Evolutionary conservation across 2,888 invertebrate species (phyloP), one percentile per base, ranked within the genome.

Genomic region (Cephus sareptanus): DNA sequence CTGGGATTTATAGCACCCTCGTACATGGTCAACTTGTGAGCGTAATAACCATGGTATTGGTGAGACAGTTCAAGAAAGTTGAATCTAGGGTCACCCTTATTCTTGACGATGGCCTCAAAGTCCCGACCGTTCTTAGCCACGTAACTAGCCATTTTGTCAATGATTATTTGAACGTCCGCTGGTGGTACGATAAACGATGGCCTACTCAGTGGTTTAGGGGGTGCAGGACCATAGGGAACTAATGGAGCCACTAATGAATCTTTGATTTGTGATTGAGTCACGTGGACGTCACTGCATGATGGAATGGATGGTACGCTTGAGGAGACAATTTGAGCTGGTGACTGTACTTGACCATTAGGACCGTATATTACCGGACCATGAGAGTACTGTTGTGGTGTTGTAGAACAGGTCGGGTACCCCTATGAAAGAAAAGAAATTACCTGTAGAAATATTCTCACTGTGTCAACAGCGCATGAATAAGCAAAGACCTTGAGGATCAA

Each of bases 71-170:
- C 94, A 1, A 99, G 92, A 91, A 99, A 99, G 34, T 95, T 95
- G 91, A 99, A 98, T 56, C 98, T 93, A 0, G 96, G 94, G 90
- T 98, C 98, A 76, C 95, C 95, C 89, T 96, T 97, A 4, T 95
- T 94, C 85, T 95, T 95, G 13, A 97, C 96, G 35, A 97, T 96
- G 68, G 96, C 95, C 86, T 99, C 99, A 90, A 99, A 99, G 87
- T 97, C 96, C 77, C 95, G 94, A 0, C 99, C 99, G 92, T 99
- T 99, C 85, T 98, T 97, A 1, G 97, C 96, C 0, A 99, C 99
- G 91, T 99, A 99, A 82, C 96, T 95, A 0, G 99, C 99, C 95
- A 99, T 98, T 92, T 98, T 98, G 91, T 98, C 98, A 79, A 99
- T 96, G 12, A 99, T 96, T 33, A 96, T 94, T 88, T 96, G 95